Percentiles rank a stretch among this genome's conserved stretches.
phyloP scores from a whole-genome alignment of 2,797 vertebrate species.

The Sciaenops ocellatus region DNA sequence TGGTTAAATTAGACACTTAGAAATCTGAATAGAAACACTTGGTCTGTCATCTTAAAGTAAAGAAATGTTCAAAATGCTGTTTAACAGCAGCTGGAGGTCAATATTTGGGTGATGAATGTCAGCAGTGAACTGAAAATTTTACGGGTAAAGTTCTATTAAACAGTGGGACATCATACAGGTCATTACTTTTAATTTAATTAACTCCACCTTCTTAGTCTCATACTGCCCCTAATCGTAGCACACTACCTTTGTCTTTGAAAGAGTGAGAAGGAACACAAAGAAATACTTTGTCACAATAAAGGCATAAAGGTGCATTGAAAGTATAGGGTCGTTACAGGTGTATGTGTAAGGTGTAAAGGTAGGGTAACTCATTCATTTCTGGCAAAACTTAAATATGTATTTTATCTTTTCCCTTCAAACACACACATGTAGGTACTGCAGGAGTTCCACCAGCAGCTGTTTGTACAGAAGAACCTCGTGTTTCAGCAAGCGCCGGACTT shows the following conservation, averaged over 20 bases:
- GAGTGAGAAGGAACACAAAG: background rate
- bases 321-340: too few species aligned
- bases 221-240: too few species aligned
- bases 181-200: background rate
- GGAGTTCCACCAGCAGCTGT: slow-evolving; percentile 94
- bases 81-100: too few species aligned
- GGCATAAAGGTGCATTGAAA: background rate
- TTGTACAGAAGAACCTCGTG: slow-evolving; percentile 90
- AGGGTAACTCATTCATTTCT: background rate
- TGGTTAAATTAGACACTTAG: too few species aligned
- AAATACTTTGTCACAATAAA: background rate
- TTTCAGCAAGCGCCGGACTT: slow-evolving; percentile 91
- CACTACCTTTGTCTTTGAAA: too few species aligned
- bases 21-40: too few species aligned
- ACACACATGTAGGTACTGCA: slow-evolving; percentile 86
- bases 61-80: too few species aligned
- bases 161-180: background rate
- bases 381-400: background rate
- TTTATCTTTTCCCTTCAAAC: background rate
- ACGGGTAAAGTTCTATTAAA: background rate
- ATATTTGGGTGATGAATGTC: too few species aligned
- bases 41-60: too few species aligned
- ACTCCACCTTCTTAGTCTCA: background rate
- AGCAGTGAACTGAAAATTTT: too few species aligned
- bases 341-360: too few species aligned